A percentile compares a stretch with the other conserved stretches of the same genome.
These are phyloP conservation scores for Dendrolimus punctatus DNA, from an alignment of 1,140 invertebrate species.

Conservation along the genomic window DNA sequence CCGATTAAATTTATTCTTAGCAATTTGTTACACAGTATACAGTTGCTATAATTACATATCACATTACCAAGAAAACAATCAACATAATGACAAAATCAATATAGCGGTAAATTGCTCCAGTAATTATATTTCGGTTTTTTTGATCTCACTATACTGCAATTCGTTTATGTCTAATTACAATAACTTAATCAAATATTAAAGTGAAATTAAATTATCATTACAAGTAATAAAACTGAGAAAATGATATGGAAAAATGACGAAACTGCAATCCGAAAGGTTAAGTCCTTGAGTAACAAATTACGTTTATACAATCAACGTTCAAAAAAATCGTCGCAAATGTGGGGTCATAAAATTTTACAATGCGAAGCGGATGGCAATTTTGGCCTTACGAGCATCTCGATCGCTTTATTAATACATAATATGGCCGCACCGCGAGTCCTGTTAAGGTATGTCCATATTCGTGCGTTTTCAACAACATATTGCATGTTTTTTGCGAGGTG, in stretches of 20 bases:
- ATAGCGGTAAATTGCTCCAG: too few relatives aligned
- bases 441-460: too few relatives aligned
- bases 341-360: slow-evolving; percentile 56
- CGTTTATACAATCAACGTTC: slow-evolving; percentile 21
- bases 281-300: slow-evolving; percentile 24
- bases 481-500: too few relatives aligned
- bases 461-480: too few relatives aligned
- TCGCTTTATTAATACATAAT: slow-evolving; percentile 20
- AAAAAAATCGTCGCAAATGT: slow-evolving; percentile 37
- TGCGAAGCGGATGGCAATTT: slow-evolving; percentile 27
- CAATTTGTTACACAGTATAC: slow-evolving; percentile 5
- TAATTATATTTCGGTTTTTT: too few relatives aligned
- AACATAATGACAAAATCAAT: too few relatives aligned
- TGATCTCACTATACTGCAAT: too few relatives aligned
- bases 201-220: slow-evolving; percentile 25
- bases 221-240: slow-evolving; percentile 25
- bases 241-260: slow-evolving; percentile 21
- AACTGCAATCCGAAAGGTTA: slow-evolving; percentile 19
- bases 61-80: too few relatives aligned
- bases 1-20: not conserved
- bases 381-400: slow-evolving; percentile 7
- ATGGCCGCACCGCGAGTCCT: not conserved
- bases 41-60: not conserved
- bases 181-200: slow-evolving; percentile 11
- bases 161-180: slow-evolving; percentile 1